Conservation (phyloP, 2,888 invertebrate species). For the Archaeoteleia sp. region DNA sequence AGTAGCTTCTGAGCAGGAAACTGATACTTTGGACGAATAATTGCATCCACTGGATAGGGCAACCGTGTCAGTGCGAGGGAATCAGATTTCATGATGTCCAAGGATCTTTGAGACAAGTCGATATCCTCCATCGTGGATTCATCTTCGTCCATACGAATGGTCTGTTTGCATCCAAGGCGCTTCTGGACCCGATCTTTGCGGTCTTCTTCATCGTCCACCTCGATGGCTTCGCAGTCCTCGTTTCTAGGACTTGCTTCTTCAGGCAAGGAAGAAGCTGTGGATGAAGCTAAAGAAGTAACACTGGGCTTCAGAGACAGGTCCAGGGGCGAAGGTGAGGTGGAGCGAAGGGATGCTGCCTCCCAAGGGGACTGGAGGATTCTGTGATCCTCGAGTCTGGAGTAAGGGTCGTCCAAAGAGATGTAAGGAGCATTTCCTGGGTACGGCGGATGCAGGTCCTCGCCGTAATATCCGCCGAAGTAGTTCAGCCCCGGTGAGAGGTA, state of each 20-base stretch:
- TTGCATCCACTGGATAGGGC: constrained; percentile 1
- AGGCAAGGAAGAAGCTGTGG: constrained; percentile 12
- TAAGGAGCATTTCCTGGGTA: constrained; percentile 53
- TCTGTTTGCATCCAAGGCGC: constrained; percentile 33
- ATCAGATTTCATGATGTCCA: constrained; percentile 5
- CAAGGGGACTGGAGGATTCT: constrained; percentile 42
- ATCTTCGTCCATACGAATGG: constrained; percentile 39
- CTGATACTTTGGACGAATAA: constrained; percentile 53
- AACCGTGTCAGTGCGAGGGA: constrained; percentile 30
- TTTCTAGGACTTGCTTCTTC: constrained; percentile 15
- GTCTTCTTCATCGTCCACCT: constrained; percentile 66
- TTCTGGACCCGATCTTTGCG: constrained; percentile 49
- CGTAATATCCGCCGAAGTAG: constrained; percentile 67
- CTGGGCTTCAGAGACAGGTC: constrained; percentile 83
- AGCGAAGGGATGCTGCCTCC: constrained; percentile 51
- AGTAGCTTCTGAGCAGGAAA: constrained; percentile 56
- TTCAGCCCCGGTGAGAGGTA: constrained; percentile 66
- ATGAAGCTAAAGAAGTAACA: constrained; percentile 29
- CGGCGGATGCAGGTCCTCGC: constrained; percentile 59
- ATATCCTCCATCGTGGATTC: constrained; percentile 25
- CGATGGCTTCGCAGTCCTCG: constrained; percentile 62
- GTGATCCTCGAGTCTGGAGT: constrained; percentile 49
- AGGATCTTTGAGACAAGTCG: not conserved
- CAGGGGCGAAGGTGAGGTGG: constrained; percentile 77
- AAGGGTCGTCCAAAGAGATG: constrained; percentile 61